Evolutionary conservation across 2,888 invertebrate species (phyloP).

Genomic region (Drosophila rubida): DNA sequence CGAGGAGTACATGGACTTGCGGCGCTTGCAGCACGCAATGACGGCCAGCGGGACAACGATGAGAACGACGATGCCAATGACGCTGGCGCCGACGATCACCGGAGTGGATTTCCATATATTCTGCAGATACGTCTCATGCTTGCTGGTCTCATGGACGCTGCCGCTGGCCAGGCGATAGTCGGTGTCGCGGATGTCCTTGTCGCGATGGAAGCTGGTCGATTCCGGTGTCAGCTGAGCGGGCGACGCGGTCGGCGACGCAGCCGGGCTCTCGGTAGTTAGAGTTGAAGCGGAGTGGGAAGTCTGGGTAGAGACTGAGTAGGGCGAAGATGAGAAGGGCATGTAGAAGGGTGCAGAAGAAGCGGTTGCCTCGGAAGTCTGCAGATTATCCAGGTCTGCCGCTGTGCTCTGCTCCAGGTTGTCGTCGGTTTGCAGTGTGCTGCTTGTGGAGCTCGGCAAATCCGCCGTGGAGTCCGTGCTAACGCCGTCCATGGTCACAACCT

Average conservation of each 20-base stretch:
- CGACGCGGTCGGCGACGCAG: constrained; percentile 37
- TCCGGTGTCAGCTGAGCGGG: constrained; percentile 56
- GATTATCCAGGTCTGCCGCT: neutral
- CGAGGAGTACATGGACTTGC: constrained; percentile 64
- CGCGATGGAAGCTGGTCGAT: constrained; percentile 58
- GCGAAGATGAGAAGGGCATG: neutral
- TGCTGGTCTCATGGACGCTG: neutral
- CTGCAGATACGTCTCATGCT: neutral
- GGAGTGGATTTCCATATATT: neutral
- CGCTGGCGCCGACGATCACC: neutral
- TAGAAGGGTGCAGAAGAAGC: neutral
- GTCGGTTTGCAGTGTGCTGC: neutral
- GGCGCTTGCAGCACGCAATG: constrained; percentile 12
- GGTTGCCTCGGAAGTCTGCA: neutral
- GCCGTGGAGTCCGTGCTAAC: neutral
- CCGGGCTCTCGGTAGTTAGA: constrained; percentile 16
- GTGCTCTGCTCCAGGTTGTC: constrained; percentile 8
- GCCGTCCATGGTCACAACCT: neutral
- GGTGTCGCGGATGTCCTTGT: constrained; percentile 26
- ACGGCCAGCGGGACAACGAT: neutral
- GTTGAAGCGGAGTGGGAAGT: neutral
- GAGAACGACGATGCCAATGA: neutral
- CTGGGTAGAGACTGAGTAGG: neutral
- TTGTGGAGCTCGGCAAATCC: neutral
- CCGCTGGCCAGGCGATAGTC: constrained; percentile 38